Evolutionary conservation across 2,797 vertebrate genomes (phyloP).

Genomic region (Tamandua tetradactyla): DNA sequence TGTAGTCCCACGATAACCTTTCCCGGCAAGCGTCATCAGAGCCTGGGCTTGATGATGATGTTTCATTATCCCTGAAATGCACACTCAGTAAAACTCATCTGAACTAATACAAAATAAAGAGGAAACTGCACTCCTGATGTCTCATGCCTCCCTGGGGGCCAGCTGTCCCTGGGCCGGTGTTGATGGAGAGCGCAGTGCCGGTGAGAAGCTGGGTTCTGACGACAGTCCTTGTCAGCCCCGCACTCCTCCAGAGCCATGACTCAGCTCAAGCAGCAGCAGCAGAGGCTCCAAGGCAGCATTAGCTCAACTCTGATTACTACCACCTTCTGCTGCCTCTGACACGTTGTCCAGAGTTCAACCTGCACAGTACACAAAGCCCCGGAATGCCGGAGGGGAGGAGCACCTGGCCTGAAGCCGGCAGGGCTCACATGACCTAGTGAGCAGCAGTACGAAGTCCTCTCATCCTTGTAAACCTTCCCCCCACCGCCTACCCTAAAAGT

Average conservation of each 20-base stretch:
- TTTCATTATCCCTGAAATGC: background rate
- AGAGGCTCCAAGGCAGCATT: background rate
- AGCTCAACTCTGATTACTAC: background rate
- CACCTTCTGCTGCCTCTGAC: background rate
- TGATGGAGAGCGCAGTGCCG: conserved; percentile 37
- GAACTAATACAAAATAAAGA: background rate
- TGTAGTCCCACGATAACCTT: background rate
- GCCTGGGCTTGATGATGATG: background rate
- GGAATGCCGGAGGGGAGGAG: too few relatives aligned
- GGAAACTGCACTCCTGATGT: background rate
- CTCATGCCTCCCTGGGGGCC: conserved; percentile 40
- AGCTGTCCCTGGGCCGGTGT: conserved; percentile 64
- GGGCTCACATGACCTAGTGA: accelerated
- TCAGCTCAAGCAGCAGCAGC: conserved; percentile 63
- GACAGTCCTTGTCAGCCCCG: background rate
- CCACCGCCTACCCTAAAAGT: background rate
- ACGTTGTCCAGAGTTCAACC: background rate
- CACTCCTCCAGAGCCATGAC: conserved; percentile 48
- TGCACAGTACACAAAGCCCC: background rate
- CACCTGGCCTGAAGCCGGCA: background rate
- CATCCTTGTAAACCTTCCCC: accelerated
- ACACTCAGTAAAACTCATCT: conserved; percentile 16
- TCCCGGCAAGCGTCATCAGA: accelerated
- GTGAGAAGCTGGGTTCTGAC: conserved; percentile 44
- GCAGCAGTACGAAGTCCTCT: accelerated